Conservation (phyloP, 2,113 vertebrate genomes). For the Ceratotherium simum region DNA sequence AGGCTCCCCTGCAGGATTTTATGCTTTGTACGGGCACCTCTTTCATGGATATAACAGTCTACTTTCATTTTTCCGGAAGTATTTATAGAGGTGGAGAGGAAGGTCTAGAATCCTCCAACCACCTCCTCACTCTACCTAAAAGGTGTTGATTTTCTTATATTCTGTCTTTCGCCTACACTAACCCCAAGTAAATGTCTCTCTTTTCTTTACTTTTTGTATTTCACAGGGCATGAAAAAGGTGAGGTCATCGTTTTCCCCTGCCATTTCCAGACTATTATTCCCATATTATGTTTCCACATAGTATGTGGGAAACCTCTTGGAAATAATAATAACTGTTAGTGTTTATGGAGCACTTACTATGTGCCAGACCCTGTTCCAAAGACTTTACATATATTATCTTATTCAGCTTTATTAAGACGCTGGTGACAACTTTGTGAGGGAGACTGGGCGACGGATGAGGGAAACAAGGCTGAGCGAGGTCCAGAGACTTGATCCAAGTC, state of each 20-base stretch:
- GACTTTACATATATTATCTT: neutral
- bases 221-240: neutral
- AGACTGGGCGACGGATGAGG: neutral
- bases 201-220: neutral
- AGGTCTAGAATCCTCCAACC: neutral
- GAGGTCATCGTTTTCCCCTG: neutral
- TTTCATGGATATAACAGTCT: neutral
- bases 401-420: neutral
- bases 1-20: neutral
- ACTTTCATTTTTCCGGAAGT: neutral
- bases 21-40: neutral
- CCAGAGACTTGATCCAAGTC: neutral
- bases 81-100: neutral
- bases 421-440: neutral
- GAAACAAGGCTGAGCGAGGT: neutral
- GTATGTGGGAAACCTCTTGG: neutral
- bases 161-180: neutral
- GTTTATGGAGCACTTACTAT: neutral
- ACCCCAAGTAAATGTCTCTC: neutral
- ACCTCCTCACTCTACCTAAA: neutral
- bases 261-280: neutral
- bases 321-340: neutral
- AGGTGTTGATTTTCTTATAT: neutral
- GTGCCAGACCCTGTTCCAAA: too few relatives aligned
- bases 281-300: neutral